phyloP scores from a whole-genome alignment of 2,888 invertebrate genomes.

The Alviniconcha strummeri region DNA sequence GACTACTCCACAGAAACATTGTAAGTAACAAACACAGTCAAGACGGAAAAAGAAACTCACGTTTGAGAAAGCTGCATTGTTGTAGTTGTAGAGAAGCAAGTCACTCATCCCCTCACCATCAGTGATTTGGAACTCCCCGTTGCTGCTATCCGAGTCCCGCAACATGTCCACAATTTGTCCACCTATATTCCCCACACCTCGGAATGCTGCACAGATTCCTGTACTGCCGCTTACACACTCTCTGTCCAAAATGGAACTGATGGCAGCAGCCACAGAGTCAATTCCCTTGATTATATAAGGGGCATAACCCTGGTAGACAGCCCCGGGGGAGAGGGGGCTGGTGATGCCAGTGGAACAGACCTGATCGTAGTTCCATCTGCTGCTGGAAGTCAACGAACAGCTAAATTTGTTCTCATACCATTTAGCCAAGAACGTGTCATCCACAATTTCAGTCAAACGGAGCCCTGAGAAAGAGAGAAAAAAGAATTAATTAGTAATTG shows the following conservation, averaged over 20 bases:
- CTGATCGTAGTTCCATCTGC: slow-evolving; percentile 46
- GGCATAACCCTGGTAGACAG: slow-evolving; percentile 45
- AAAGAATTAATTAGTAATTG: not conserved
- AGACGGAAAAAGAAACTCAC: slow-evolving; percentile 34
- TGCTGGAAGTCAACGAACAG: slow-evolving; percentile 59
- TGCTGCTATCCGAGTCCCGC: slow-evolving; percentile 36
- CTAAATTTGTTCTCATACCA: slow-evolving; percentile 60
- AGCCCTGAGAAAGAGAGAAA: slow-evolving; percentile 31
- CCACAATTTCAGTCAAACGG: slow-evolving; percentile 47
- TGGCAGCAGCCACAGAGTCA: slow-evolving; percentile 57
- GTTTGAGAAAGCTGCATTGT: slow-evolving; percentile 40
- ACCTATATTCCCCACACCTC: slow-evolving; percentile 17
- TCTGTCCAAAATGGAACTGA: not conserved
- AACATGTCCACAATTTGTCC: slow-evolving; percentile 23
- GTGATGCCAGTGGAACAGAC: slow-evolving; percentile 38
- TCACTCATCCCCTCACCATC: slow-evolving; percentile 52
- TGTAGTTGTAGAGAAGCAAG: slow-evolving; percentile 50
- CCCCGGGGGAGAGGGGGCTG: slow-evolving; percentile 36
- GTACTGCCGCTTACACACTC: not conserved
- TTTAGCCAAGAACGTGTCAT: slow-evolving; percentile 49
- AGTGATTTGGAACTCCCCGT: slow-evolving; percentile 43
- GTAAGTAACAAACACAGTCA: no score
- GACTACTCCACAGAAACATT: no score
- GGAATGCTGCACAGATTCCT: slow-evolving; percentile 29
- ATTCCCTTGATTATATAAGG: slow-evolving; percentile 63